These are phyloP conservation scores for Drosophila burlai DNA, from an alignment of 1,140 invertebrate genomes.

Conservation along the genomic window DNA sequence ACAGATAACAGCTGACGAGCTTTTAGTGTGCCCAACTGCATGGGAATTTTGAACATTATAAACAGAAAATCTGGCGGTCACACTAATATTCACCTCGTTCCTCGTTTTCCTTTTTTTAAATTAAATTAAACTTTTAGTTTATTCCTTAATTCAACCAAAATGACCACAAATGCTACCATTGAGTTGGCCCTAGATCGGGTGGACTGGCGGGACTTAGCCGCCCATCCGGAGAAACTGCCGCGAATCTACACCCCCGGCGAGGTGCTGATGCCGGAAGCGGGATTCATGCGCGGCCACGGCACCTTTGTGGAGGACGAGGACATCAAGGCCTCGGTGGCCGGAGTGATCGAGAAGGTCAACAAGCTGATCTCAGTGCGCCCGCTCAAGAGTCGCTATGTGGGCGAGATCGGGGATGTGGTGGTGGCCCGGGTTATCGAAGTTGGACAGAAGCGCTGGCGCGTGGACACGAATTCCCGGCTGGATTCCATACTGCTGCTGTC, in stretches of 20 bases:
- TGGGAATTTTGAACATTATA: neutral
- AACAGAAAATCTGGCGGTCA: neutral
- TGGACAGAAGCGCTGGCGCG: conserved; percentile 85
- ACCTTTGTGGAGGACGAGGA: conserved; percentile 94
- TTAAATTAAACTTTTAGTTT: neutral
- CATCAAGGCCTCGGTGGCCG: conserved; percentile 96
- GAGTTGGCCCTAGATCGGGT: conserved; percentile 87
- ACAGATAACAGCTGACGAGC: conserved; percentile 31
- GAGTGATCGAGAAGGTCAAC: conserved; percentile 96
- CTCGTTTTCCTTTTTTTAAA: conserved; percentile 7
- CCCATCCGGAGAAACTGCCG: conserved; percentile 87
- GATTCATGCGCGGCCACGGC: conserved; percentile 98
- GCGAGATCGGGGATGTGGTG: conserved; percentile 98
- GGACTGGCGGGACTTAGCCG: conserved; percentile 86
- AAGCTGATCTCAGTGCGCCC: conserved; percentile 96
- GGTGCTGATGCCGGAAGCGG: conserved; percentile 92
- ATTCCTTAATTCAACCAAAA: conserved; percentile 4
- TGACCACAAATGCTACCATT: conserved; percentile 82
- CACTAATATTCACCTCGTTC: neutral
- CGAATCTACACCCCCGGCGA: conserved; percentile 94
- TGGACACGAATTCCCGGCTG: conserved; percentile 96
- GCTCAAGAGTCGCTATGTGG: conserved; percentile 95
- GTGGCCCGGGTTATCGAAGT: conserved; percentile 96
- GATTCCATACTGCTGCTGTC: conserved; percentile 96
- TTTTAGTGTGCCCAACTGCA: neutral